A percentile compares a stretch with the other conserved stretches of the same genome.
phyloP scores from a whole-genome alignment of 2,888 invertebrate species.

The Stratiomys singularior region DNA sequence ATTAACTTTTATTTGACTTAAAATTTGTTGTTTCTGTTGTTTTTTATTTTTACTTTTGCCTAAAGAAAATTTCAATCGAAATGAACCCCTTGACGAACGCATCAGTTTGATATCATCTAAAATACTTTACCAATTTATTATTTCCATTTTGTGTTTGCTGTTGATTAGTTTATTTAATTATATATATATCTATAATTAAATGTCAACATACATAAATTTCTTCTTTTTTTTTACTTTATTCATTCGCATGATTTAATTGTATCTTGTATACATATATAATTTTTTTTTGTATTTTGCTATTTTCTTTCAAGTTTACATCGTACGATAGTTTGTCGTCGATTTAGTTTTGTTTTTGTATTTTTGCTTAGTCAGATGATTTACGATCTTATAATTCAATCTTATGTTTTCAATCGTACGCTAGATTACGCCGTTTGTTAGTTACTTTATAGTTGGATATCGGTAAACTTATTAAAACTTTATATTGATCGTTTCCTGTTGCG shows the following conservation, averaged over 20 bases:
- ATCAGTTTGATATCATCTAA: neutral
- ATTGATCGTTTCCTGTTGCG: constrained; percentile 14
- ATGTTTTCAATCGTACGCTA: neutral
- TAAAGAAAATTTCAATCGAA: constrained; percentile 25
- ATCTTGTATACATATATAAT: constrained; percentile 46
- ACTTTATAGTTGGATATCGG: constrained; percentile 13
- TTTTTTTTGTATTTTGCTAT: constrained; percentile 44
- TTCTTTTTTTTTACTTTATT: neutral
- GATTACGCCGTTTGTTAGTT: neutral
- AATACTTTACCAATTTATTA: neutral
- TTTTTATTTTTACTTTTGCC: neutral
- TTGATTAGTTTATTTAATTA: constrained; percentile 51
- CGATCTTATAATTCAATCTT: neutral
- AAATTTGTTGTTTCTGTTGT: constrained; percentile 34
- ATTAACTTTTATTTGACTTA: constrained; percentile 41
- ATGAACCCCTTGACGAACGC: neutral
- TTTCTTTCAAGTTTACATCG: constrained; percentile 20
- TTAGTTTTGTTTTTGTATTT: constrained; percentile 11
- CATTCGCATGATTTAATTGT: constrained; percentile 12
- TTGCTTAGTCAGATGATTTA: neutral
- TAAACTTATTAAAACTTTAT: constrained; percentile 39
- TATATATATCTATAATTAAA: constrained; percentile 46
- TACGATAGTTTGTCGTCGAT: constrained; percentile 4
- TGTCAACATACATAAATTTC: constrained; percentile 51
- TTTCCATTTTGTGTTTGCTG: constrained; percentile 44